Evolutionary conservation across 2,113 vertebrate genomes (phyloP).

Genomic region (Apteryx mantelli): DNA sequence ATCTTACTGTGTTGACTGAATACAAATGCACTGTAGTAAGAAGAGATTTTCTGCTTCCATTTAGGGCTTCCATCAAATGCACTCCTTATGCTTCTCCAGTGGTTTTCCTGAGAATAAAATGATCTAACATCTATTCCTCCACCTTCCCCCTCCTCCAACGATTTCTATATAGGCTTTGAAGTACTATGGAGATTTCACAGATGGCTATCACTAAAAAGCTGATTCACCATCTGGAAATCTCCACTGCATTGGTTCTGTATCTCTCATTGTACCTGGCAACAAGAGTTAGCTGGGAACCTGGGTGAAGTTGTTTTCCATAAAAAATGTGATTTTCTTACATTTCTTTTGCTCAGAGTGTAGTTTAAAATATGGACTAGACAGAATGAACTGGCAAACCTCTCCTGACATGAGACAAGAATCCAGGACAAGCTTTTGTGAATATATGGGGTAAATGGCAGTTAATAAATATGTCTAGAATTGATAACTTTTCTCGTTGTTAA

Average conservation of each 20-base stretch:
- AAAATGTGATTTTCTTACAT: not conserved
- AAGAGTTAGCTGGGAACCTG: not conserved
- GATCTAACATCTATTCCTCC: not conserved
- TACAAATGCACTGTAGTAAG: not conserved
- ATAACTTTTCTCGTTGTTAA: not conserved
- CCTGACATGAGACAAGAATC: not conserved
- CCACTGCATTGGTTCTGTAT: not conserved
- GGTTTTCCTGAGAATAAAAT: not conserved
- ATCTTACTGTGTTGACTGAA: not conserved
- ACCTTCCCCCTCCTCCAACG: not conserved
- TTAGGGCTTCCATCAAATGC: not conserved
- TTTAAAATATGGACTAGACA: not conserved
- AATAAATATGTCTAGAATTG: not conserved
- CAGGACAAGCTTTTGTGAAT: not conserved
- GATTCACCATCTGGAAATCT: conserved; percentile 1
- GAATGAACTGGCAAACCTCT: not conserved
- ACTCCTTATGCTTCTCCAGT: not conserved
- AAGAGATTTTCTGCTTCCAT: not conserved
- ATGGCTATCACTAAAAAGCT: conserved; percentile 7
- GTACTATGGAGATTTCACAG: conserved; percentile 15
- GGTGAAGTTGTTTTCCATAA: not conserved
- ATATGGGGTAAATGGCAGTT: not conserved
- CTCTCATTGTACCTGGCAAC: not conserved
- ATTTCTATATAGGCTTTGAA: conserved; percentile 26
- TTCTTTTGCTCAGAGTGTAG: not conserved